phyloP scores from a whole-genome alignment of 2,113 vertebrate genomes.

The Sylvilagus bachmani region DNA sequence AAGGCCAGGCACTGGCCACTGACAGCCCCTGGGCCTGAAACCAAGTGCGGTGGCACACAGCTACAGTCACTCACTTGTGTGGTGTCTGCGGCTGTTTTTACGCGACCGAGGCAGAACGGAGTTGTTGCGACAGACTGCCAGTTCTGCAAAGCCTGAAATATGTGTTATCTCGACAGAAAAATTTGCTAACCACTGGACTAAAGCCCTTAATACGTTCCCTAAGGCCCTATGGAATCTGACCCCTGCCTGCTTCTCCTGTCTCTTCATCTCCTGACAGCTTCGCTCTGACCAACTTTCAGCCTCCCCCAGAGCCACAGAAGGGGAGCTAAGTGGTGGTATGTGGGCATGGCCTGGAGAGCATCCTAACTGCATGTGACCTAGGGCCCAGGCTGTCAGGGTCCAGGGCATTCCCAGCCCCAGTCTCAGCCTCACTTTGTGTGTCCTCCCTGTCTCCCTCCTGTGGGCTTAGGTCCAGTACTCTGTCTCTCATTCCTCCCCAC shows the following conservation, averaged over 20 bases:
- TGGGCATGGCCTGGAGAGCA: fast-evolving
- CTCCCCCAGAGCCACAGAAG: background rate
- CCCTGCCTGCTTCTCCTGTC: background rate
- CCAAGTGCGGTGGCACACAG: background rate
- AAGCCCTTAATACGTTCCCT: background rate
- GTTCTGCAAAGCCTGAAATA: background rate
- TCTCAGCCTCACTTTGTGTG: background rate
- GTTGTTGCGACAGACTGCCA: background rate
- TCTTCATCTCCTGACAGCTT: background rate
- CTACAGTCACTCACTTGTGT: fast-evolving
- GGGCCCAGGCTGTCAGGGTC: background rate
- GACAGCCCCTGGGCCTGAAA: background rate
- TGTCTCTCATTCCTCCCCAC: background rate
- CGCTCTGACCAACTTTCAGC: background rate
- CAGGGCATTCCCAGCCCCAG: too few relatives aligned
- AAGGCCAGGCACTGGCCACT: background rate
- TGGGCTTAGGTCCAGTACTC: too few relatives aligned
- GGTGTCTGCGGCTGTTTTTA: background rate
- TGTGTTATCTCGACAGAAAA: background rate
- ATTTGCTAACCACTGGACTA: background rate
- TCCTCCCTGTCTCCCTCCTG: background rate
- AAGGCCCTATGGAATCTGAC: background rate
- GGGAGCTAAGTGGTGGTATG: fast-evolving
- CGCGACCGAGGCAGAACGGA: fast-evolving
- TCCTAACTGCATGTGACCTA: background rate